Evolutionary conservation across 1,140 invertebrate genomes (phyloP).

Genomic region (Eumeta japonica): DNA sequence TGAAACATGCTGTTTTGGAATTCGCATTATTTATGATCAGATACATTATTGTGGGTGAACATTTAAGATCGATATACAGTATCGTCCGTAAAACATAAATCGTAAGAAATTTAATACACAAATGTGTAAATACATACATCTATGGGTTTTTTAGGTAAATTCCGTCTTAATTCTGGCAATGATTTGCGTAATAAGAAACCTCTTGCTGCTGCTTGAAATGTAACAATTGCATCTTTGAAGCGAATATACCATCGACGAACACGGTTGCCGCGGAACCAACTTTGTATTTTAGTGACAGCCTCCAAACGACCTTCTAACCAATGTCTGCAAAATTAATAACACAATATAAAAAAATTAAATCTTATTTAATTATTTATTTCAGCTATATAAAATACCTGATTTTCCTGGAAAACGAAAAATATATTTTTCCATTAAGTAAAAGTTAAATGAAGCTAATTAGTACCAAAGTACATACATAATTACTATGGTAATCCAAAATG

Average conservation of each 20-base stretch:
- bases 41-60: no score
- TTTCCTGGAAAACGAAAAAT: not conserved
- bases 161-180: slow-evolving; percentile 23
- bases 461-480: no score
- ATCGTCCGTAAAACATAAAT: no score
- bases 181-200: slow-evolving; percentile 56
- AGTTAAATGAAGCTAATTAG: no score
- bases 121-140: no score
- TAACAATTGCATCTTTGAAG: slow-evolving; percentile 60
- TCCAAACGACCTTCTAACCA: slow-evolving; percentile 43
- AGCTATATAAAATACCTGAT: not conserved
- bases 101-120: no score
- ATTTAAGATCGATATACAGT: no score
- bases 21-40: no score
- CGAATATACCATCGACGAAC: slow-evolving; percentile 68
- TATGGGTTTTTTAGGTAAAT: no score
- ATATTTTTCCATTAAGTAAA: no score
- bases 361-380: not conserved
- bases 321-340: slow-evolving; percentile 25
- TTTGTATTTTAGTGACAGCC: slow-evolving; percentile 76
- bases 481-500: no score
- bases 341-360: not conserved
- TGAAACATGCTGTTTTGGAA: no score
- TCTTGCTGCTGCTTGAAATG: slow-evolving; percentile 72
- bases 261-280: slow-evolving; percentile 69